phyloP scores from a whole-genome alignment of 2,113 vertebrate species.

The Pithys albifrons region DNA sequence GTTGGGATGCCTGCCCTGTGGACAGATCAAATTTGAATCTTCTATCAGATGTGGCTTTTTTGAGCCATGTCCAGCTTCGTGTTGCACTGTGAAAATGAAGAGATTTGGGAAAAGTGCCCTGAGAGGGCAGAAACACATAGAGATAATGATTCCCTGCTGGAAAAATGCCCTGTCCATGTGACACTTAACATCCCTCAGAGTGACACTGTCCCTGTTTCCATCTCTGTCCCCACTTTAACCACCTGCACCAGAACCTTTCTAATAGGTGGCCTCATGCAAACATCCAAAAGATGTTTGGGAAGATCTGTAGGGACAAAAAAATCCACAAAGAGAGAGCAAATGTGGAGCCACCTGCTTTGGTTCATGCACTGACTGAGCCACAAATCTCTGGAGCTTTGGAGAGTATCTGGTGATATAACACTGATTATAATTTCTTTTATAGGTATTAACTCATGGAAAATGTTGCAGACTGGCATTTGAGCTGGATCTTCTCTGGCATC shows the following conservation, averaged over 20 bases:
- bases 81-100: neutral
- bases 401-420: neutral
- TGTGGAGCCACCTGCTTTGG: neutral
- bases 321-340: neutral
- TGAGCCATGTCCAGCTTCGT: neutral
- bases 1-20: neutral
- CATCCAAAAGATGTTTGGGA: neutral
- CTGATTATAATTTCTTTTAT: neutral
- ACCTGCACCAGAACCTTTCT: neutral
- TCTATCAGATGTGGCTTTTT: neutral
- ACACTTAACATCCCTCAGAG: neutral
- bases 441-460: neutral
- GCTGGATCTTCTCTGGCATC: neutral
- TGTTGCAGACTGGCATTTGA: neutral
- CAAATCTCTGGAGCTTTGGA: neutral
- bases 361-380: neutral
- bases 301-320: neutral
- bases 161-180: fast-evolving
- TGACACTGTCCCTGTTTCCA: neutral
- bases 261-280: neutral
- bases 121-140: neutral
- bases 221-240: neutral
- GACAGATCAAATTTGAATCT: neutral
- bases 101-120: neutral
- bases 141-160: neutral